Evolutionary conservation across 1,140 invertebrate genomes (phyloP), one percentile per base, ranked within the genome.

Genomic region (Phortica variegata): DNA sequence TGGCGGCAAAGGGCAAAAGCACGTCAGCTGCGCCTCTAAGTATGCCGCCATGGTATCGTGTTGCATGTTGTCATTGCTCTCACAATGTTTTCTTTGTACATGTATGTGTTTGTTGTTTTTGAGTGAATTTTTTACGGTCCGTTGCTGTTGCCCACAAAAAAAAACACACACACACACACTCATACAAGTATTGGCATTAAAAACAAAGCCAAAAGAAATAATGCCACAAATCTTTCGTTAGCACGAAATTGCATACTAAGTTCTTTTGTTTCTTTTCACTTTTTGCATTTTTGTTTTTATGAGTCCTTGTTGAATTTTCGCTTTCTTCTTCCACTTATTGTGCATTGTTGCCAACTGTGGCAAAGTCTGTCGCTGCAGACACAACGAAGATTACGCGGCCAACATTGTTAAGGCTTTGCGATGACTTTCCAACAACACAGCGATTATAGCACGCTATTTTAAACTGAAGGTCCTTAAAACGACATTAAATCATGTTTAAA

Each of bases 11-110:
- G 7, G 10, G 10, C 18, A 8, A n/a, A 18, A 33, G 19, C 34
- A 44, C 49, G 43, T 38, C 49, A 44, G 57, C 52, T 48, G 33
- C 31, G 41, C 40, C 49, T 47, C 43, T 41, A 39, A 41, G 13
- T 15, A 34, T 34, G n/a, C 6, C 32, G 13, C 32, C 5, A 34
- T 4, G 46, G 49, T 58, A 43, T 54, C 54, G 48, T 47, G 44
- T 66, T 66, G 62, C 62, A 66, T 66, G 62, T 56, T 66, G 56
- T 65, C 62, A 43, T 48, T 66, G 62, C 56, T 66, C 52, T 65
- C 62, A 43, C 50, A 61, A 49, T 56, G 51, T 48, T 46, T 47
- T 44, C 42, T 34, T 34, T 34, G 23, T 26, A 5, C 10, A 34
- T 9, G 32, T 34, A 8, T 34, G 9, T 34, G 8, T 34, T 4